Conservation (phyloP, 1,140 invertebrate genomes). For the Plectrocnemia conspersa region DNA sequence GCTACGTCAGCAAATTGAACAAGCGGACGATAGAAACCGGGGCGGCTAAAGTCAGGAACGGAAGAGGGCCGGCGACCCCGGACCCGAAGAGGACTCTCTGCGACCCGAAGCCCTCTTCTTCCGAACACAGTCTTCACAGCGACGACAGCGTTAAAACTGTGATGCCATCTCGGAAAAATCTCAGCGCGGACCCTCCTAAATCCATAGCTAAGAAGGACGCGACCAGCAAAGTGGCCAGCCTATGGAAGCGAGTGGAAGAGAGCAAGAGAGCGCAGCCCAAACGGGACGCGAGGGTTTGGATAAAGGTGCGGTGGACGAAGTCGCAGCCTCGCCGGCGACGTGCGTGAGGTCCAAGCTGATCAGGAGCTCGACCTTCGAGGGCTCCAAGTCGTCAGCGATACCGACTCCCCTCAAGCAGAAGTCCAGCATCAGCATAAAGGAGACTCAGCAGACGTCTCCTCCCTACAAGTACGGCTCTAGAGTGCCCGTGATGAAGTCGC, state of each 20-base stretch:
- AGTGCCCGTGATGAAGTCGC: constrained; percentile 24
- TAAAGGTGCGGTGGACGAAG: constrained; percentile 40
- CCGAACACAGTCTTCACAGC: constrained; percentile 55
- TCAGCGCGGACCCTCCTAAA: constrained; percentile 42
- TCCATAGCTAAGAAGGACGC: constrained; percentile 65
- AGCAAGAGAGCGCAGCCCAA: constrained; percentile 58
- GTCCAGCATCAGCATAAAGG: constrained; percentile 46
- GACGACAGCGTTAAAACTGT: constrained; percentile 50
- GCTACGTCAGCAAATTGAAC: no score
- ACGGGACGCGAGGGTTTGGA: constrained; percentile 62
- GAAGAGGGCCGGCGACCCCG: constrained; percentile 8
- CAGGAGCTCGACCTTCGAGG: constrained; percentile 69
- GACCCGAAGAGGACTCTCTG: constrained; percentile 21
- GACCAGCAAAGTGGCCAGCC: constrained; percentile 79
- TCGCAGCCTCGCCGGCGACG: constrained; percentile 28
- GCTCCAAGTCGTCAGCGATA: constrained; percentile 39
- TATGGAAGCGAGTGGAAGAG: constrained; percentile 84
- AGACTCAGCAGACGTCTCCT: constrained; percentile 35
- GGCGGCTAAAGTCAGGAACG: constrained; percentile 1
- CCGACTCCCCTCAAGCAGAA: constrained; percentile 45
- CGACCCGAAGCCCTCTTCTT: constrained; percentile 48
- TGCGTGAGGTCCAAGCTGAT: constrained; percentile 49
- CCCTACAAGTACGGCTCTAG: constrained; percentile 24
- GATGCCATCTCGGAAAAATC: constrained; percentile 41
- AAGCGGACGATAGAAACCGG: no score